phyloP scores from a whole-genome alignment of 53 echinoderm and acorn worm species.

The Antedon mediterranea region DNA sequence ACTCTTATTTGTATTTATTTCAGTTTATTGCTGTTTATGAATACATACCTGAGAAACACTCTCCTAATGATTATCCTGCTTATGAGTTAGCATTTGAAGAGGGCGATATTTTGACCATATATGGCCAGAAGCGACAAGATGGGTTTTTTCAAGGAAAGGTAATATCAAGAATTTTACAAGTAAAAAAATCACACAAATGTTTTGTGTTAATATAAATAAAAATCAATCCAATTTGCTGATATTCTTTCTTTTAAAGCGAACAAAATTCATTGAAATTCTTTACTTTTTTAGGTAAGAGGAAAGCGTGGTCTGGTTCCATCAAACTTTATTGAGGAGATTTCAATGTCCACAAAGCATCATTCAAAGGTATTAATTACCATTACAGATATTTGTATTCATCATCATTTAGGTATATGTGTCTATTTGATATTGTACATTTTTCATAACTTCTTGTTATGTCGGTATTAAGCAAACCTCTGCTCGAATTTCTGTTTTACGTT shows the following conservation, averaged over 20 bases:
- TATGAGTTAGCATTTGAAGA: slow-evolving; percentile 78
- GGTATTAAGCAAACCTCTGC: no score
- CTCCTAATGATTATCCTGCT: slow-evolving; percentile 80
- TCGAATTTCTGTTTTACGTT: no score
- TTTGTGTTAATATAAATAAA: neutral
- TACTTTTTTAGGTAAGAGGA: slow-evolving; percentile 43
- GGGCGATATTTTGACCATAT: slow-evolving; percentile 74
- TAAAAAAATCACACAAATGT: no score
- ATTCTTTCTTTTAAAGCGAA: neutral
- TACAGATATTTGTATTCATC: no score
- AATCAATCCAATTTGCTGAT: neutral
- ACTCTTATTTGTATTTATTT: no score
- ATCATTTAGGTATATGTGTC: no score
- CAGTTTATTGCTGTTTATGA: slow-evolving; percentile 97
- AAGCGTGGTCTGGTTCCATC: slow-evolving; percentile 81
- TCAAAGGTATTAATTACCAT: no score
- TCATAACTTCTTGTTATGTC: no score
- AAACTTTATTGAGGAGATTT: slow-evolving; percentile 92
- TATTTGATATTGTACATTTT: no score
- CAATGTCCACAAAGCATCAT: slow-evolving; percentile 18
- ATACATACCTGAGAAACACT: slow-evolving; percentile 73
- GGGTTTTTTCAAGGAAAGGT: slow-evolving; percentile 96
- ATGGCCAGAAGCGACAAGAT: slow-evolving; percentile 62
- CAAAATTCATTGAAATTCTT: neutral
- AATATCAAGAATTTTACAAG: no score